Evolutionary conservation across 1,140 invertebrate genomes (phyloP).

Genomic region (Acromyrmex echinatior): DNA sequence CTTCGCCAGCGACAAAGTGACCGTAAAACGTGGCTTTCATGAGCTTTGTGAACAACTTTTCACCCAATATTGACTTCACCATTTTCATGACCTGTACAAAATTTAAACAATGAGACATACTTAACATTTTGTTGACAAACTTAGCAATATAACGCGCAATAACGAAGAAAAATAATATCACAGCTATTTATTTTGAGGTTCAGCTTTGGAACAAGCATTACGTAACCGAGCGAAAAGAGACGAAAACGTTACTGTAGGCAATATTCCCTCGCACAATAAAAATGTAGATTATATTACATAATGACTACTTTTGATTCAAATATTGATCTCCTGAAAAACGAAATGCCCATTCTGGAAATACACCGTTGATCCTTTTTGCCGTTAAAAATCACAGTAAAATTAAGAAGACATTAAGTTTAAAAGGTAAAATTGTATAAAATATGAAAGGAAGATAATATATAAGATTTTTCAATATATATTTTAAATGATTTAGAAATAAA

Average conservation of each 20-base stretch:
- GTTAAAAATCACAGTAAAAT: conserved; percentile 18
- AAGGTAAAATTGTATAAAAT: neutral
- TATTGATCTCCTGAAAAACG: conserved; percentile 2
- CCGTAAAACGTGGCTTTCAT: conserved; percentile 99
- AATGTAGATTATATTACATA: neutral
- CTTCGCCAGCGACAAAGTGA: conserved; percentile 99
- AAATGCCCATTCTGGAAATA: neutral
- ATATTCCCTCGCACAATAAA: conserved; percentile 39
- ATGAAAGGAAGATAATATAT: neutral
- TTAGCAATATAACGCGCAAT: neutral
- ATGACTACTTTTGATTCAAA: conserved; percentile 11
- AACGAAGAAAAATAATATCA: conserved; percentile 22
- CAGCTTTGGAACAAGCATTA: conserved; percentile 2
- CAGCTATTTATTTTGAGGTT: conserved; percentile 1
- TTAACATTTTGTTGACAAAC: neutral
- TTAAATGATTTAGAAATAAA: neutral
- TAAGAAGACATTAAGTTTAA: neutral
- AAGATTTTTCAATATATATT: neutral
- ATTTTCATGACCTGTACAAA: conserved; percentile 95
- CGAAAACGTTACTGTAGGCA: conserved; percentile 20
- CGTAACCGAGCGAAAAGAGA: conserved; percentile 13
- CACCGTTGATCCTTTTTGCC: neutral
- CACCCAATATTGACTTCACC: conserved; percentile 93
- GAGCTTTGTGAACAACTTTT: conserved; percentile 93
- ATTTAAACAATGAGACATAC: conserved; percentile 9